Evolutionary conservation across 1,140 invertebrate species (phyloP).

Genomic region (Trichomalopsis sarcophagae): DNA sequence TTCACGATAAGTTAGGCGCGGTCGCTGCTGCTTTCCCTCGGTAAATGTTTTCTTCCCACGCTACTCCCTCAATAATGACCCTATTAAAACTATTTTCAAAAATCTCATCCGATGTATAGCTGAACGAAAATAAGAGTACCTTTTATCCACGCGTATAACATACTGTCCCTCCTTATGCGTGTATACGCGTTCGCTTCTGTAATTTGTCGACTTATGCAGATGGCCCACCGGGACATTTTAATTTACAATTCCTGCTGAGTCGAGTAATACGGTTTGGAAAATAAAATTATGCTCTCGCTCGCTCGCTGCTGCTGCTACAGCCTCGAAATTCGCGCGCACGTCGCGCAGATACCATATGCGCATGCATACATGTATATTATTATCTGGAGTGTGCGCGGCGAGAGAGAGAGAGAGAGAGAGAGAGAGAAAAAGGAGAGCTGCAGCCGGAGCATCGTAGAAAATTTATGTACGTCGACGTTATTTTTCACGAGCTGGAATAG

Average conservation of each 20-base stretch:
- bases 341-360: slow-evolving; percentile 3
- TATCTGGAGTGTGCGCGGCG: not conserved
- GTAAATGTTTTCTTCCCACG: not conserved
- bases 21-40: not conserved
- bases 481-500: not conserved
- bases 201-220: slow-evolving; percentile 25
- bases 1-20: slow-evolving; percentile 31
- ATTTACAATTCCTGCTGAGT: slow-evolving; percentile 20
- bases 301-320: not conserved
- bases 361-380: slow-evolving; percentile 32
- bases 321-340: slow-evolving; percentile 11
- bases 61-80: not conserved
- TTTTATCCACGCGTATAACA: too few species aligned
- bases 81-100: not conserved
- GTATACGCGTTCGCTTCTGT: not conserved
- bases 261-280: slow-evolving; percentile 20
- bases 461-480: slow-evolving; percentile 3
- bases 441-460: not conserved
- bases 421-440: not conserved
- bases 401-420: not conserved
- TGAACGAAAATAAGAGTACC: too few species aligned
- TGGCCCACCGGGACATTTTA: not conserved
- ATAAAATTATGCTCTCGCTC: slow-evolving; percentile 21
- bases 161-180: too few species aligned
- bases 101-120: not conserved